These are phyloP conservation scores for Characodon lateralis DNA, from an alignment of 2,797 vertebrate genomes.

Conservation along the genomic window DNA sequence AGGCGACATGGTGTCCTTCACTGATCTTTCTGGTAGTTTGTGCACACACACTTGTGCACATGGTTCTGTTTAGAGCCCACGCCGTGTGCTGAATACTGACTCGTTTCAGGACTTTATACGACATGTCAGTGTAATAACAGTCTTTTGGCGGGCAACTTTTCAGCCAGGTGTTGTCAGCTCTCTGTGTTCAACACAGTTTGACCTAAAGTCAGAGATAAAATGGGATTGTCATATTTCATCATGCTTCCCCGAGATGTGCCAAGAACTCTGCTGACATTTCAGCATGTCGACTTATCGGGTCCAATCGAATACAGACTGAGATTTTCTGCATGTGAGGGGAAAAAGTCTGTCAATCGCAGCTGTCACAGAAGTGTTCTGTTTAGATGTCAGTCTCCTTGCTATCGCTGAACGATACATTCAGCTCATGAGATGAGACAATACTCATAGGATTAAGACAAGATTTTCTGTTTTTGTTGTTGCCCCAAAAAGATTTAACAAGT, in stretches of 20 bases:
- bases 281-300: conserved; percentile 18
- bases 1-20: neutral
- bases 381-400: conserved; percentile 4
- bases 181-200: conserved; percentile 47
- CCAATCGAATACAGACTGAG: conserved; percentile 51
- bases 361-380: conserved; percentile 37
- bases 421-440: neutral
- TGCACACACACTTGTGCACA: neutral
- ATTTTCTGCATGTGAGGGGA: conserved; percentile 22
- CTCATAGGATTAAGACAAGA: neutral
- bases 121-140: conserved; percentile 11
- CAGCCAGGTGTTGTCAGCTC: conserved; percentile 31
- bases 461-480: neutral
- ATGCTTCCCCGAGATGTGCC: conserved; percentile 31
- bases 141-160: conserved; percentile 3
- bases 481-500: neutral
- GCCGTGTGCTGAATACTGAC: conserved; percentile 10
- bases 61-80: neutral
- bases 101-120: conserved; percentile 8
- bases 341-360: conserved; percentile 63
- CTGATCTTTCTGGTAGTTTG: neutral
- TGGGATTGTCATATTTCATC: conserved; percentile 41
- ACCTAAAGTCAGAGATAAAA: conserved; percentile 49
- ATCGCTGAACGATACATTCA: neutral
- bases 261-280: conserved; percentile 42